These are phyloP conservation scores for Danaus plexippus DNA, from an alignment of 1,140 invertebrate species.

Conservation along the genomic window DNA sequence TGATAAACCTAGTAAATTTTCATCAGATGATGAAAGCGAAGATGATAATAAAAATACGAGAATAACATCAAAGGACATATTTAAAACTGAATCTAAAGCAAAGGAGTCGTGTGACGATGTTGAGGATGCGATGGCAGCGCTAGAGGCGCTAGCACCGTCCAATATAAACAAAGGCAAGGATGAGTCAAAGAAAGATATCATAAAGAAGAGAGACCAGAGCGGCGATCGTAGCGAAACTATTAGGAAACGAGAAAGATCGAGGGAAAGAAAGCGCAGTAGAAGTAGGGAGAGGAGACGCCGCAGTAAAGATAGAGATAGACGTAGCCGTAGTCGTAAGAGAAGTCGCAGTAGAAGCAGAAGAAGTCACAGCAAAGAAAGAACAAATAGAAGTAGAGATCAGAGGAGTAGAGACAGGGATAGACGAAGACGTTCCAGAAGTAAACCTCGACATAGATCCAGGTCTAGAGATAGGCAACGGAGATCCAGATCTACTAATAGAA, in stretches of 20 bases:
- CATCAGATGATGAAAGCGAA: slow-evolving; percentile 56
- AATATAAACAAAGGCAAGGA: slow-evolving; percentile 27
- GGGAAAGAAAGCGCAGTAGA: slow-evolving; percentile 35
- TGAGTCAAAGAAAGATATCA: slow-evolving; percentile 42
- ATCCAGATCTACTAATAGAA: slow-evolving; percentile 40
- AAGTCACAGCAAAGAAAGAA: slow-evolving; percentile 29
- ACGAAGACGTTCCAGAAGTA: slow-evolving; percentile 42
- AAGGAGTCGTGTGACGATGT: slow-evolving; percentile 66
- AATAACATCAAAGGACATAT: slow-evolving; percentile 62
- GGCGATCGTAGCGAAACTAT: slow-evolving; percentile 44
- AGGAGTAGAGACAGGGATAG: slow-evolving; percentile 35
- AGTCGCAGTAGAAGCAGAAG: slow-evolving; percentile 36
- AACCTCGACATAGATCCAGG: slow-evolving; percentile 36
- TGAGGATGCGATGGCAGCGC: slow-evolving; percentile 88
- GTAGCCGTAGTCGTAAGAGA: slow-evolving; percentile 38
- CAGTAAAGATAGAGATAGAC: slow-evolving; percentile 34
- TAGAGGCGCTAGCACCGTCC: slow-evolving; percentile 89
- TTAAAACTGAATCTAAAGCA: slow-evolving; percentile 50
- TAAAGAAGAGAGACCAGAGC: slow-evolving; percentile 40
- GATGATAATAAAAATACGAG: slow-evolving; percentile 52
- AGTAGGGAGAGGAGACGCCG: slow-evolving; percentile 35
- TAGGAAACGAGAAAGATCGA: slow-evolving; percentile 35
- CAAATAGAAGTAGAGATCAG: slow-evolving; percentile 40
- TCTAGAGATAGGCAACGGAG: slow-evolving; percentile 42
- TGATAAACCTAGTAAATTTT: slow-evolving; percentile 74